These are phyloP conservation scores for Drosophila anomalipes DNA, from an alignment of 2,888 invertebrate species.

Conservation along the genomic window DNA sequence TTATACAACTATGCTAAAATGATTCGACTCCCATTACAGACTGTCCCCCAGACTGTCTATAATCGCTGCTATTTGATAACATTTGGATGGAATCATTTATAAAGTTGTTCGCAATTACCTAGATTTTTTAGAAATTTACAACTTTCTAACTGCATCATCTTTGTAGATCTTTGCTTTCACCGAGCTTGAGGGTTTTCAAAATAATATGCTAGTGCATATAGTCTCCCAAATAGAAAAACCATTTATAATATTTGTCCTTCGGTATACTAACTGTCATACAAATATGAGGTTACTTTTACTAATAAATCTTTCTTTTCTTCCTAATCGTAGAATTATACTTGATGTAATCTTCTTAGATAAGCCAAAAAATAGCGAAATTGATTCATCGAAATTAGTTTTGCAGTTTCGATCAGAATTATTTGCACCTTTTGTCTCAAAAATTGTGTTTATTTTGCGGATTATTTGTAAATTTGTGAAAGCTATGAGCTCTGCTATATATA, in stretches of 20 bases:
- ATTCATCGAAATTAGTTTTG: not conserved
- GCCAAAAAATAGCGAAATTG: fast-evolving
- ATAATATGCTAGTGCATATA: too few relatives aligned
- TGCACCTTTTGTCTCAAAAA: not conserved
- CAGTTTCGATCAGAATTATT: not conserved
- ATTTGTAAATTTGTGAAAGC: not conserved
- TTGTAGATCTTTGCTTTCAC: not conserved
- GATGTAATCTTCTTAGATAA: not conserved
- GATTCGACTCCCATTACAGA: too few relatives aligned
- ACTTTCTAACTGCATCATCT: not conserved
- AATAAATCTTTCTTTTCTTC: not conserved
- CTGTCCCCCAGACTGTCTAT: too few relatives aligned
- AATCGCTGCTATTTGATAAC: too few relatives aligned
- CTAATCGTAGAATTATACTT: not conserved
- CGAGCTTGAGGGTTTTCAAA: not conserved
- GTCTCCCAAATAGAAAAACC: not conserved
- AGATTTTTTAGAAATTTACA: too few relatives aligned
- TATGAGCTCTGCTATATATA: not conserved
- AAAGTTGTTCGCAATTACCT: too few relatives aligned
- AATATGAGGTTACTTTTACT: not conserved
- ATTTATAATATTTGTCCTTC: not conserved
- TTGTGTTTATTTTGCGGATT: not conserved
- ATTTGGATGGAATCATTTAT: too few relatives aligned
- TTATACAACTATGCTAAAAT: not conserved
- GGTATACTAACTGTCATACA: too few relatives aligned